These are phyloP conservation scores for Belonocnema kinseyi DNA, from an alignment of 1,140 invertebrate species.

Conservation along the genomic window DNA sequence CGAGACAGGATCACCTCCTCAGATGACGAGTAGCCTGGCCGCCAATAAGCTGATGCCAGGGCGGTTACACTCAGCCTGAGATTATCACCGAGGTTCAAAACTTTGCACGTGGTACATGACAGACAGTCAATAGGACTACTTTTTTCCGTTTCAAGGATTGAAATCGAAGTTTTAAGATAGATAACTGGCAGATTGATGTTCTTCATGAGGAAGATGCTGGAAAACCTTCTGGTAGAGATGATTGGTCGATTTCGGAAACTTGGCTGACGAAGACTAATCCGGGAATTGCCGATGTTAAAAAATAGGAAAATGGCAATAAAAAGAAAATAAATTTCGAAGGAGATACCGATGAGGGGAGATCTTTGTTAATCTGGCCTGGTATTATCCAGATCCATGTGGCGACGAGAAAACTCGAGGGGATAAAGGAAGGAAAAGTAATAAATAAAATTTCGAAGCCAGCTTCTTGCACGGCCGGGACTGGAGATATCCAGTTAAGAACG, in stretches of 20 bases:
- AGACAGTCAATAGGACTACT: not conserved
- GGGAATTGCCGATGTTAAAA: not conserved
- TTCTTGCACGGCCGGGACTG: conserved; percentile 36
- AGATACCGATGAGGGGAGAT: not conserved
- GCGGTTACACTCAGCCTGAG: conserved; percentile 54
- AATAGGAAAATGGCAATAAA: conserved; percentile 31
- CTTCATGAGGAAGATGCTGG: not conserved
- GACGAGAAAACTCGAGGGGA: not conserved
- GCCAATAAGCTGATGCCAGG: conserved; percentile 63
- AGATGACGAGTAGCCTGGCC: conserved; percentile 71
- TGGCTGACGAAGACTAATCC: no score
- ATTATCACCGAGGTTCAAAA: conserved; percentile 30
- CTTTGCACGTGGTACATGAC: not conserved
- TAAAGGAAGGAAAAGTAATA: conserved; percentile 13
- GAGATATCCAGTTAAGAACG: conserved; percentile 54
- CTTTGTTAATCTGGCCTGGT: conserved; percentile 17
- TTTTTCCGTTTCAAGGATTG: not conserved
- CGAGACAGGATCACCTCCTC: conserved; percentile 64
- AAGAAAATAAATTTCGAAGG: conserved; percentile 1
- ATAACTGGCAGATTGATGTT: not conserved
- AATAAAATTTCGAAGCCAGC: not conserved
- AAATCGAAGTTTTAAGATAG: not conserved
- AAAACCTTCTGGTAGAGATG: no score
- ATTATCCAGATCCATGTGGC: conserved; percentile 15
- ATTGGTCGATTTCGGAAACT: no score